These are phyloP conservation scores for Diploptera punctata DNA, from an alignment of 2,888 invertebrate genomes.

Conservation along the genomic window DNA sequence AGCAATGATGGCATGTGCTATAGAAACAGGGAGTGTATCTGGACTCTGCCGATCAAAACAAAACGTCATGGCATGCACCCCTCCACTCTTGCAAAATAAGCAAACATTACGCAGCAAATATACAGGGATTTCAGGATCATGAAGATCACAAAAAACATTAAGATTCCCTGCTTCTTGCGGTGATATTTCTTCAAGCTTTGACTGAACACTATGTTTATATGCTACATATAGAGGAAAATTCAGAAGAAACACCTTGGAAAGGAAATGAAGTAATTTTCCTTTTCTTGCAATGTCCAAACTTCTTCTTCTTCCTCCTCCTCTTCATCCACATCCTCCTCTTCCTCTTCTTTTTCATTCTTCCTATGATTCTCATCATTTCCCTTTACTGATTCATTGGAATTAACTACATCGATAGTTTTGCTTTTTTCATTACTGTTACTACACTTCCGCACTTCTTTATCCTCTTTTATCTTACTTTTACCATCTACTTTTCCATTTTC, in stretches of 20 bases:
- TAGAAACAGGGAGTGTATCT: constrained; percentile 78
- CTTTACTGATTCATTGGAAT: constrained; percentile 21
- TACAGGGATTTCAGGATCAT: constrained; percentile 92
- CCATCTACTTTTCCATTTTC: neutral
- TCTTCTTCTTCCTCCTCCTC: constrained; percentile 42
- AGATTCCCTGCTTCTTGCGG: constrained; percentile 83
- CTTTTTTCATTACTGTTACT: neutral
- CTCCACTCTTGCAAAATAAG: constrained; percentile 90
- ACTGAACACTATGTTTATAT: constrained; percentile 72
- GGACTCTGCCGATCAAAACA: constrained; percentile 83
- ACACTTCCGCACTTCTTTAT: constrained; percentile 11
- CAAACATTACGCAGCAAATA: constrained; percentile 91
- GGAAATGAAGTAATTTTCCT: constrained; percentile 88
- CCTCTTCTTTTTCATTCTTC: constrained; percentile 26
- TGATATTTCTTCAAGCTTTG: constrained; percentile 81
- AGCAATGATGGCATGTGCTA: constrained; percentile 91
- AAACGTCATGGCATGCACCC: constrained; percentile 84
- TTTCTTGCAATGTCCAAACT: constrained; percentile 79
- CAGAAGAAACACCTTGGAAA: constrained; percentile 86
- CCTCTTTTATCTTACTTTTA: constrained; percentile 42
- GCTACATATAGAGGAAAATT: constrained; percentile 91
- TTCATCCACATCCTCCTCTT: constrained; percentile 33
- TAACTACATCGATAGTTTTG: constrained; percentile 42
- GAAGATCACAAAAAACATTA: constrained; percentile 86
- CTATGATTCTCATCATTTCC: constrained; percentile 33